Evolutionary conservation across 2,797 vertebrate genomes (phyloP), one percentile per base, ranked within the genome.

Genomic region (Karalla daura): DNA sequence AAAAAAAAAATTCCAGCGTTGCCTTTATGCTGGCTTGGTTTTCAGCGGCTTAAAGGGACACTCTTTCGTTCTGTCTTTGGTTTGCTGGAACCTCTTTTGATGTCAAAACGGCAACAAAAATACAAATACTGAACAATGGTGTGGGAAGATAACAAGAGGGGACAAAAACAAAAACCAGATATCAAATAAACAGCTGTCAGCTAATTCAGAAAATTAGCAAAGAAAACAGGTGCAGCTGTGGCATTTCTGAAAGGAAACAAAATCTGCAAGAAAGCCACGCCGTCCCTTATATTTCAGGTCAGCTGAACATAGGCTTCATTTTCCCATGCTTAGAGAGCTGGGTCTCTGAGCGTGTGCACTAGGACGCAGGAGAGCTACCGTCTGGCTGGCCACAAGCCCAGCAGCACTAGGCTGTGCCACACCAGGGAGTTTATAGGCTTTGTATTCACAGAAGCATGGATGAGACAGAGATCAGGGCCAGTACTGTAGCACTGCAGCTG

Each of bases 341-440:
- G 82, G 86, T 86, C 91, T 92, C 84, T 88, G 83, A 91, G 86
- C 84, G 75, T 90, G 88, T 95, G 95, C 92, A 93, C 89, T 84
- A 92, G 92, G 95, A 94, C 82, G 84, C 93, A 94, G 92, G 93
- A 95, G 92, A 95, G 94, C 93, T 95, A 96, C 94, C 93, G 80
- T 87, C 88, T 85, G 89, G 82, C 80, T 81, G 75, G 84, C 76
- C 75, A 69, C 85, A 74, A 80, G 81, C 80, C 78, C 72, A 74
- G 80, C 66, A 80, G 80, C 76, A 71, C 81, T 62, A 62, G 76
- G 81, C 86, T 77, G 76, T 44, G 52, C 83, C 76, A 44, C 88
- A 89, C 92, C 89, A 87, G 91, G 78, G 90, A 92, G 87, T 89
- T 91, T 95, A 91, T 89, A 88, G 89, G 90, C 92, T 94, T 94